Evolutionary conservation across 1,140 invertebrate species (phyloP), one percentile per base, ranked within the genome.

Genomic region (Nasonia giraulti): DNA sequence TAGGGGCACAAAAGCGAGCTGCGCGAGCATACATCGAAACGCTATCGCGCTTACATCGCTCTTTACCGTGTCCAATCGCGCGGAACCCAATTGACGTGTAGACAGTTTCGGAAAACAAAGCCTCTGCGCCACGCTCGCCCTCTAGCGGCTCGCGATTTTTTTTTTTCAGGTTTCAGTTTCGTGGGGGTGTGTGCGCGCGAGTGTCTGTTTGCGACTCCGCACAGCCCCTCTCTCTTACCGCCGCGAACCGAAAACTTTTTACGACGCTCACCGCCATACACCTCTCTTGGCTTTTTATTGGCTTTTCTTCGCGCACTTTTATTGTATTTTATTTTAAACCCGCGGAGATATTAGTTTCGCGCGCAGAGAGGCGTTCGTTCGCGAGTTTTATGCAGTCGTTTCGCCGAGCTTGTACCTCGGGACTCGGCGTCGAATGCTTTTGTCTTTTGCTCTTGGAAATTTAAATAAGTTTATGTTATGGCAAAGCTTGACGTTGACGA

Each of bases 1-100:
- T 23, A 78, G 80, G 81, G 82, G 81, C 33, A 85, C 5, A 87
- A 88, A 87, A 87, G 85, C 86, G 5, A 37, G 82, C 20, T 62
- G 0, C 44, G 71, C 33, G 12, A 62, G 80, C 33, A 12, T 8
- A 23, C 74, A 77, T 55, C 5, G 31, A 20, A 84, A n/a, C 66
- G 11, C 23, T 77, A 76, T 85, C 71, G 73, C 86, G 86, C 87
- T 89, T 89, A 88, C 85, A 80, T 87, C 86, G 80, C 82, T 89
- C 83, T 88, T 89, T 89, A 86, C 86, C 84, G 81, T 31, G n/a
- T 62, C n/a, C 66, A 74, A 79, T 84, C 83, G 55, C 78, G 27
- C 44, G 44, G 44, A 75, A 74, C 78, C 55, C 77, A 84, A 84
- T 80, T 84, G 68, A 84, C 68, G 71, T 66, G 68, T 80, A 84